A percentile compares a stretch with the other conserved stretches of the same genome.
Evolutionary conservation across 2,888 invertebrate genomes (phyloP).

Genomic region (Drosophila paramelanica): DNA sequence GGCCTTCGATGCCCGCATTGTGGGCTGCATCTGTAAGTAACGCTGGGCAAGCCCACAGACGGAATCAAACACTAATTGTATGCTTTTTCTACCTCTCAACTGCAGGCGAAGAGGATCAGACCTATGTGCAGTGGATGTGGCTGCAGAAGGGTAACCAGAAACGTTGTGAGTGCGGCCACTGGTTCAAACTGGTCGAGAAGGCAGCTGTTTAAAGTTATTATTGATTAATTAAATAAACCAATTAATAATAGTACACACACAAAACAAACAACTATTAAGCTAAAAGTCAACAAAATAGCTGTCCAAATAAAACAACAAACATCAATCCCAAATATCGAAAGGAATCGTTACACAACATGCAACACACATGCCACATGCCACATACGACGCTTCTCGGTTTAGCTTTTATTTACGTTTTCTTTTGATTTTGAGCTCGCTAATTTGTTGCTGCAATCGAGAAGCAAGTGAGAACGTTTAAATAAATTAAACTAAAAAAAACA

Average conservation of each 20-base stretch:
- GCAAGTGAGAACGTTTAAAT: conserved; percentile 25
- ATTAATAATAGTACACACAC: conserved; percentile 67
- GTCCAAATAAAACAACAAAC: conserved; percentile 73
- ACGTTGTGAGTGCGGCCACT: conserved; percentile 98
- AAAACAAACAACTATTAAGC: conserved; percentile 70
- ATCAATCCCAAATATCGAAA: conserved; percentile 50
- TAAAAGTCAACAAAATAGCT: conserved; percentile 81
- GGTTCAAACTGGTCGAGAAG: conserved; percentile 96
- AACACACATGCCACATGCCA: conserved; percentile 11
- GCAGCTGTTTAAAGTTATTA: conserved; percentile 88
- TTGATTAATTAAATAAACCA: conserved; percentile 74
- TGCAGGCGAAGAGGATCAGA: conserved; percentile 94
- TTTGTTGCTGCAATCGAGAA: conserved; percentile 26
- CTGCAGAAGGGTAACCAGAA: conserved; percentile 94
- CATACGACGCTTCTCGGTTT: conserved; percentile 4
- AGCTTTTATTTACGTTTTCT: conserved; percentile 13
- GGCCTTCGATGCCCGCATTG: conserved; percentile 93
- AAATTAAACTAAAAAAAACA: conserved; percentile 29
- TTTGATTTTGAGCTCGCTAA: conserved; percentile 14
- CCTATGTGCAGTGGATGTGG: conserved; percentile 97
- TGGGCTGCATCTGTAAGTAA: conserved; percentile 95
- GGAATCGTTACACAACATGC: conserved; percentile 10
- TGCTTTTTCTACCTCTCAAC: not conserved
- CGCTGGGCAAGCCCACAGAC: not conserved
- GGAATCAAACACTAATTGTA: not conserved